Evolutionary conservation across 1,140 invertebrate species (phyloP), one percentile per base, ranked within the genome.

Genomic region (Saxidomus purpurata): DNA sequence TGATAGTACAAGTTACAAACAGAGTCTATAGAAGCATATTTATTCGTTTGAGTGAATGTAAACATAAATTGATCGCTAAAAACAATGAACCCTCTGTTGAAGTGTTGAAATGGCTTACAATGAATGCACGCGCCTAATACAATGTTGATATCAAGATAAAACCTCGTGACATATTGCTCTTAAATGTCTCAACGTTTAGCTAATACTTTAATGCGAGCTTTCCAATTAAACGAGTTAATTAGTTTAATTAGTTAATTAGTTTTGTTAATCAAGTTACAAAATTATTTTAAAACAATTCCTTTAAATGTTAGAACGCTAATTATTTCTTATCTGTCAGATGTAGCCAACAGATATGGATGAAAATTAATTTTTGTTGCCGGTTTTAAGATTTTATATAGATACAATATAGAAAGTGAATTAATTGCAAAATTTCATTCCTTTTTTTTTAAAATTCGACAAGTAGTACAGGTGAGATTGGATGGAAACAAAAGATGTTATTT

Each of bases 31-130:
- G 52, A 71, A 61, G 67, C 31, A 2, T 71, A 63, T n/a, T 85
- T 85, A 85, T 49, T n/a, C 67, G 82, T 43, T 28, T 69, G 34
- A 67, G 31, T 74, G 43, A 74, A 49, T 40, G n/a, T 49, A 49
- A 43, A 55, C 63, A 85, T 85, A 49, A 71, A 71, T 67, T 85
- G 82, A 31, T 40, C 25, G 28, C 36, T 40, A 36, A 71, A 85
- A 85, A 85, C 82, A 85, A 85, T 28, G 43, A 0, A 36, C 4
- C 22, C n/a, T 8, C 34, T 82, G 79, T 82, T 36, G n/a, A 80
- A 71, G 63, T 84, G 67, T 71, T 85, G 82, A 85, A 85, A 85
- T 71, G 22, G 19, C 28, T 85, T 36, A 85, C 74, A 71, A 71
- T 47, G 40, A 71, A 28, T 74, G n/a, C 82, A 85, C 82, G 82